Conservation (phyloP, 1,140 invertebrate genomes). For the Solenopsis fugax region DNA sequence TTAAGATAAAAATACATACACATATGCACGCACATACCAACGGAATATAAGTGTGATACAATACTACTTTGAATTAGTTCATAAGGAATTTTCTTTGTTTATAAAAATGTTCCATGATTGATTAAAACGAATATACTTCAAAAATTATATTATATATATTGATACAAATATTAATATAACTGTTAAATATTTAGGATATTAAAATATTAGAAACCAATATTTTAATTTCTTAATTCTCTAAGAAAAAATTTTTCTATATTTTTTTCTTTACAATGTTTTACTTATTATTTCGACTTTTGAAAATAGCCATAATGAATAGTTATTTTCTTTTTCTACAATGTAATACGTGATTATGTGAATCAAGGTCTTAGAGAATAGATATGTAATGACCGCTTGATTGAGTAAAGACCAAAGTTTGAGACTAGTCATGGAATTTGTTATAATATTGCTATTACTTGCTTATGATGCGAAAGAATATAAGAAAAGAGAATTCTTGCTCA, state of each 20-base stretch:
- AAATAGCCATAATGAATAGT: not conserved
- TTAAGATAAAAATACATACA: too few species aligned
- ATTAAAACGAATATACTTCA: not conserved
- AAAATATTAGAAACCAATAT: not conserved
- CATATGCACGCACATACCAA: too few species aligned
- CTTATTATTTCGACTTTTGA: not conserved
- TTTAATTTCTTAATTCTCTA: not conserved
- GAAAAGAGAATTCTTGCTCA: too few species aligned
- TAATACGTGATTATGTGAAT: constrained; percentile 6
- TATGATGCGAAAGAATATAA: too few species aligned
- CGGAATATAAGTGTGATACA: not conserved
- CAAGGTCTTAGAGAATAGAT: constrained; percentile 74
- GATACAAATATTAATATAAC: not conserved
- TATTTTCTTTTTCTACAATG: not conserved
- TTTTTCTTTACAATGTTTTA: not conserved
- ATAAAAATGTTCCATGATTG: not conserved
- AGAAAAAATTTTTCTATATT: not conserved
- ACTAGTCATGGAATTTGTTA: constrained; percentile 50
- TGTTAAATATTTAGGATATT: not conserved
- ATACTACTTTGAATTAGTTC: not conserved
- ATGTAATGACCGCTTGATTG: constrained; percentile 73
- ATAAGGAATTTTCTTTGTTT: not conserved
- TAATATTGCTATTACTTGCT: not conserved
- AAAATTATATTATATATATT: not conserved
- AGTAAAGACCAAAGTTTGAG: constrained; percentile 75